Evolutionary conservation across 2,797 vertebrate species (phyloP), one percentile per base, ranked within the genome.

Genomic region (Sebastolobus alascanus): DNA sequence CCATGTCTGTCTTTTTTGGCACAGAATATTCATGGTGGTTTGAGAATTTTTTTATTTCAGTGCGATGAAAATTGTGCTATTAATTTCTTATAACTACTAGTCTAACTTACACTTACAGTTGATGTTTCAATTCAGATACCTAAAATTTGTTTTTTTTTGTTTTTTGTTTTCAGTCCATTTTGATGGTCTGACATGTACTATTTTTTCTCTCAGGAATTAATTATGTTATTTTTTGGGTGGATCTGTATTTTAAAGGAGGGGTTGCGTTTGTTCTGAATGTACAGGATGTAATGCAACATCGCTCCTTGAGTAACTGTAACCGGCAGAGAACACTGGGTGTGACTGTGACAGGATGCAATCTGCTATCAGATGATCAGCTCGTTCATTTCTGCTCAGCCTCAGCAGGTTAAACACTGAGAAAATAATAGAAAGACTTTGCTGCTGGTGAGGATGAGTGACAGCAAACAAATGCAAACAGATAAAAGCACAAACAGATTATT

Each of bases 241-340:
- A 25, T 78, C 63, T 29, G 63, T 73, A 8, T 35, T 74, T 84
- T 55, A 43, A 52, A 74, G 68, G n/a, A 83, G 58, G 60, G 33
- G 46, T 14, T 54, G 66, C 59, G 65, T 18, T 85, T 69, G 71
- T 38, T 68, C 25, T 75, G 27, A 84, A 84, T 13, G 35, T 54
- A 82, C 89, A 83, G 86, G 87, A 90, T 78, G 67, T 82, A 84
- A 87, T 61, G 84, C 82, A 90, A 92, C 81, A 76, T 76, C 52
- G 67, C 56, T 76, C 52, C 67, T 91, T 89, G 67, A 85, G 88
- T 85, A 91, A 89, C 56, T 54, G 68, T 76, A 52, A 73, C 73
- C 63, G 29, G 0, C 6, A 40, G 54, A 33, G 56, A 76, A 68
- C 59, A n/a, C 50, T 40, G 81, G 70, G 80, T 79, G 82, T 84